phyloP scores from a whole-genome alignment of 2,113 vertebrate species.

The Egretta garzetta region DNA sequence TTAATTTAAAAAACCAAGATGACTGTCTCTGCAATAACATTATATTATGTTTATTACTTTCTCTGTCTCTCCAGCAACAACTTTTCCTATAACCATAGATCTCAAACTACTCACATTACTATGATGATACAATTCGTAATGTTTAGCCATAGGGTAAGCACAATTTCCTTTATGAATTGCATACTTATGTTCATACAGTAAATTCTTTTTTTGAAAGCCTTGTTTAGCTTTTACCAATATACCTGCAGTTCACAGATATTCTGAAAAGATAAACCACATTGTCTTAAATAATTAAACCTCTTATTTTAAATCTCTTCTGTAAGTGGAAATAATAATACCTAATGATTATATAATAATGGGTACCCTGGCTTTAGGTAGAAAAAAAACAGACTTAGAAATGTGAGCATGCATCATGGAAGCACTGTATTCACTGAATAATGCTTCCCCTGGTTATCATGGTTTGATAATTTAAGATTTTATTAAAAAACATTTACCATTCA shows the following conservation, averaged over 20 bases:
- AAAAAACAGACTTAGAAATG: background rate
- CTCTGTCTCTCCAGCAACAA: background rate
- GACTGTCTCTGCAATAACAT: background rate
- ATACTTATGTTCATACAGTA: background rate
- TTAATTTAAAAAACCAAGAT: background rate
- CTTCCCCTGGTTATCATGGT: background rate
- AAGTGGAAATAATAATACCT: background rate
- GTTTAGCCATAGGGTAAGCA: background rate
- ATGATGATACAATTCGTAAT: background rate
- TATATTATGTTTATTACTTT: background rate
- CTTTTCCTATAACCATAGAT: background rate
- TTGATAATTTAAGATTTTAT: background rate
- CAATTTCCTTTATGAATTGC: conserved; percentile 7
- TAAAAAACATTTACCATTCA: background rate
- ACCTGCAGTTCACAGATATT: background rate
- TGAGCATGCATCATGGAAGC: background rate
- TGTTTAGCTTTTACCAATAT: background rate
- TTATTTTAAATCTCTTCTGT: background rate
- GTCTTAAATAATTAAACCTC: background rate
- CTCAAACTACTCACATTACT: background rate
- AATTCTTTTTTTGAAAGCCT: background rate
- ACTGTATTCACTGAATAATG: background rate
- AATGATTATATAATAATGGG: background rate
- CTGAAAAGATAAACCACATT: background rate
- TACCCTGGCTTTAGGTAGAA: background rate